Evolutionary conservation across 2,113 vertebrate species (phyloP).

Genomic region (Aptenodytes forsteri): DNA sequence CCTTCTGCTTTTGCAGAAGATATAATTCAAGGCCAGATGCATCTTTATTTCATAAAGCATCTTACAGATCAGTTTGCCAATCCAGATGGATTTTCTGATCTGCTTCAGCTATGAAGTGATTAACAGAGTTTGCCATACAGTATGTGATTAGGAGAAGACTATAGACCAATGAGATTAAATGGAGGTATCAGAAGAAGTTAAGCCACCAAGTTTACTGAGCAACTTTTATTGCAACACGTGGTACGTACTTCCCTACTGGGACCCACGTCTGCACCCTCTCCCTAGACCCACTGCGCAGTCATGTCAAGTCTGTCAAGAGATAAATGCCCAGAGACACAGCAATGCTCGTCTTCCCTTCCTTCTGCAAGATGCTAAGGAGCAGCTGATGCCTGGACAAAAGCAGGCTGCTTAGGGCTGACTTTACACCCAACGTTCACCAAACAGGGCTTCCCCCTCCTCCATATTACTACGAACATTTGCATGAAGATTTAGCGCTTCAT

Average conservation of each 20-base stretch:
- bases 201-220: background rate
- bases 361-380: background rate
- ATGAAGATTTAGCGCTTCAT: background rate
- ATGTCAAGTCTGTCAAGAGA: background rate
- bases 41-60: background rate
- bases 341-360: background rate
- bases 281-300: background rate
- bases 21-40: background rate
- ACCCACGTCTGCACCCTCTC: background rate
- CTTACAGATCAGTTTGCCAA: background rate
- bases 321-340: background rate
- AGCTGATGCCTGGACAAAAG: background rate
- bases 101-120: background rate
- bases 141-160: background rate
- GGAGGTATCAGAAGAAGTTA: background rate
- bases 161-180: background rate
- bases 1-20: background rate
- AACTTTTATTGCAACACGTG: background rate
- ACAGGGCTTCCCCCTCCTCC: background rate
- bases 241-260: background rate
- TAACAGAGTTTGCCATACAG: background rate
- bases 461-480: background rate
- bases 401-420: background rate
- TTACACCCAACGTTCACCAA: background rate
- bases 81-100: background rate